Evolutionary conservation across 2,113 vertebrate genomes (phyloP).

Genomic region (Sinosuthora webbiana): DNA sequence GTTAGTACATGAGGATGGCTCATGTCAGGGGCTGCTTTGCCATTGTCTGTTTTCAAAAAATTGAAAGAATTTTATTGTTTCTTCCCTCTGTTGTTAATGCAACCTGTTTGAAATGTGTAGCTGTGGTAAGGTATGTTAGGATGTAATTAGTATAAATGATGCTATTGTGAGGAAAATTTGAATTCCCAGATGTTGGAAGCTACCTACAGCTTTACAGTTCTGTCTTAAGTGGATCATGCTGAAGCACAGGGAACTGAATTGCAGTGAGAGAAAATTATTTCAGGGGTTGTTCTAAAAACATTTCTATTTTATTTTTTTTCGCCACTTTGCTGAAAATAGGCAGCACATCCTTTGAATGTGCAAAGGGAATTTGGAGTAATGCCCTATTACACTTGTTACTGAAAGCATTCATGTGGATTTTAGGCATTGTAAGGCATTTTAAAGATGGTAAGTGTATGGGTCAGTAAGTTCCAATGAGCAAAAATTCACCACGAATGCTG

Average conservation of each 20-base stretch:
- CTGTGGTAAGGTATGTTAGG: neutral
- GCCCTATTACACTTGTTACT: neutral
- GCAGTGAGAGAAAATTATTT: neutral
- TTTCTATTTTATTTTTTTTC: neutral
- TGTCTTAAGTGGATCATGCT: neutral
- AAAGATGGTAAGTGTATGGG: neutral
- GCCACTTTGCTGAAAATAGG: neutral
- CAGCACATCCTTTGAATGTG: neutral
- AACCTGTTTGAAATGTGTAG: neutral
- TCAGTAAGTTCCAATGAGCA: neutral
- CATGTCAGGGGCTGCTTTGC: neutral
- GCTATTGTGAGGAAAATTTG: neutral
- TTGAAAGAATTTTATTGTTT: neutral
- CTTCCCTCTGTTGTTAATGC: neutral
- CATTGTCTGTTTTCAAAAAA: neutral
- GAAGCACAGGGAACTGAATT: neutral
- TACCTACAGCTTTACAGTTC: neutral
- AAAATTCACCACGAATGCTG: neutral
- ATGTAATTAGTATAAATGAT: neutral
- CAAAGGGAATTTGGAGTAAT: neutral
- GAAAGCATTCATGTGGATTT: neutral
- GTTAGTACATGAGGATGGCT: neutral
- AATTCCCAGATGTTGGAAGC: neutral
- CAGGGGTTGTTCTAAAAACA: neutral
- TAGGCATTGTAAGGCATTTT: neutral